Percentiles rank a stretch among this genome's conserved stretches.
phyloP scores from a whole-genome alignment of 1,140 invertebrate species.

The Ephestia elutella region DNA sequence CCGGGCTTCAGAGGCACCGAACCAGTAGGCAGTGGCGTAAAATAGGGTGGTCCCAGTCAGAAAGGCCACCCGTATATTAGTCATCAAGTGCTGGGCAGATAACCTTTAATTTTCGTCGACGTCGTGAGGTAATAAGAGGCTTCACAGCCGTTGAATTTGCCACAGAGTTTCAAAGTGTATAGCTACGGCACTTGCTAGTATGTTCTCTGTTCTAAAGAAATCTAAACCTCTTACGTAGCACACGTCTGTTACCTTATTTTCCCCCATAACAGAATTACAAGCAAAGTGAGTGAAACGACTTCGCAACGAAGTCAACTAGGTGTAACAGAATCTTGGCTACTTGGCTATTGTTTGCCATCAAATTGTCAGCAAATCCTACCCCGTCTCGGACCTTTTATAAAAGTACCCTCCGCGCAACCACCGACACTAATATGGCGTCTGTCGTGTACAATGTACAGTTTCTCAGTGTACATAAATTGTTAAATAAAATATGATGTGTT shows the following conservation, averaged over 20 bases:
- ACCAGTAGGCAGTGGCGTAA: no score
- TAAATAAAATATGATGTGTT: background rate
- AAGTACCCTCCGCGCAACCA: background rate
- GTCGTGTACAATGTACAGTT: background rate
- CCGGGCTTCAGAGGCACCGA: no score
- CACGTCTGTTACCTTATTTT: background rate
- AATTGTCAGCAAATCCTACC: constrained; percentile 44
- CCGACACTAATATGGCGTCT: background rate
- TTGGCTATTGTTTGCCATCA: constrained; percentile 58
- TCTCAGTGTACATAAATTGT: no score
- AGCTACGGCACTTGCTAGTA: no score
- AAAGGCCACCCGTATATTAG: no score
- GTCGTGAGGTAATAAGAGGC: no score
- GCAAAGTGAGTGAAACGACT: constrained; percentile 56
- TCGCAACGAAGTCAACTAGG: constrained; percentile 54
- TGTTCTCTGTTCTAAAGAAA: no score
- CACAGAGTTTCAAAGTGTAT: no score
- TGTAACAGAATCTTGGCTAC: constrained; percentile 50
- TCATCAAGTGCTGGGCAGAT: no score
- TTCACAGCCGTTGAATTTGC: no score
- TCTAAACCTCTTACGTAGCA: background rate
- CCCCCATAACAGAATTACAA: constrained; percentile 53
- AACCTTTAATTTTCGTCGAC: no score
- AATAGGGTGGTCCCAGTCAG: no score
- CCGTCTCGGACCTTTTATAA: constrained; percentile 12